Evolutionary conservation across 2,888 invertebrate species (phyloP).

Genomic region (Protophormia terraenovae): DNA sequence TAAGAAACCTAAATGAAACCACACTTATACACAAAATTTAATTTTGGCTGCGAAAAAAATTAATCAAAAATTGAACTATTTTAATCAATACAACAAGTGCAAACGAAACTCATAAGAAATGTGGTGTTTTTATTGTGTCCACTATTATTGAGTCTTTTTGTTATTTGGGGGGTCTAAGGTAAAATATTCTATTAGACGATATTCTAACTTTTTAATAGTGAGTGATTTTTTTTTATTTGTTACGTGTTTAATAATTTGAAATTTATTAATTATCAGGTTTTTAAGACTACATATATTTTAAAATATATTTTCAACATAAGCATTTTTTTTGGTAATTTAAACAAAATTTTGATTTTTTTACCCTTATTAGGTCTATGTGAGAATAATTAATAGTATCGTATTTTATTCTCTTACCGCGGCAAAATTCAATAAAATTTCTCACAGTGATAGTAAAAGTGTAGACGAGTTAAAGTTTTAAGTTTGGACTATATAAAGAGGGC

Average conservation of each 20-base stretch:
- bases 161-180: neutral
- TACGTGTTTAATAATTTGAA: neutral
- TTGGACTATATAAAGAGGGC: no score
- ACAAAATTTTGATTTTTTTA: neutral
- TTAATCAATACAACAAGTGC: constrained; percentile 37
- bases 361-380: no score
- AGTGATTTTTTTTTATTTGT: neutral
- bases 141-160: neutral
- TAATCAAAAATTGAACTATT: neutral
- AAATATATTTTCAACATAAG: neutral
- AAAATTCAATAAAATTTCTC: no score
- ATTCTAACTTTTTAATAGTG: neutral
- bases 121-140: constrained; percentile 4
- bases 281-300: neutral
- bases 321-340: neutral
- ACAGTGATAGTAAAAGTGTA: no score
- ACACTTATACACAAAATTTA: neutral
- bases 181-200: neutral
- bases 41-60: neutral
- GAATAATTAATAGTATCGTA: no score
- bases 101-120: constrained; percentile 14
- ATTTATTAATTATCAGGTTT: neutral
- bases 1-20: constrained; percentile 47
- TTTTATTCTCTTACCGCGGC: no score
- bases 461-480: no score